Evolutionary conservation across 2,797 vertebrate genomes (phyloP).

Genomic region (Zalophus californianus): DNA sequence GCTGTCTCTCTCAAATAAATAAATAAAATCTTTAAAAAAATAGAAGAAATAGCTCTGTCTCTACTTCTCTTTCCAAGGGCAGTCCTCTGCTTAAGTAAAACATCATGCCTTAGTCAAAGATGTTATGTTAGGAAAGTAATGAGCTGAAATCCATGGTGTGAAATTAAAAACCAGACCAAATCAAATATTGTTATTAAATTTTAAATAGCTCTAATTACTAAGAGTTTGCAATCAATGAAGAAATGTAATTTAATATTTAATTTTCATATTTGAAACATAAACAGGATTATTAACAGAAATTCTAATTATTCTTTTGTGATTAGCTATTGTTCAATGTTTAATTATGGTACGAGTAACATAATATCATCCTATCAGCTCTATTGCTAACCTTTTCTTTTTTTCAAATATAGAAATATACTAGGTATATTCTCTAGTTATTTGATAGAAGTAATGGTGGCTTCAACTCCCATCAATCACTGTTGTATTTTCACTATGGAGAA

Average conservation of each 20-base stretch:
- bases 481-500: not conserved
- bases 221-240: not conserved
- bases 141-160: not conserved
- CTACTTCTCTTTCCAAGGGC: not conserved
- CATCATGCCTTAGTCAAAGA: not conserved
- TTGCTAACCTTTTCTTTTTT: not conserved
- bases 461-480: not conserved
- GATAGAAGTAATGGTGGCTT: not conserved
- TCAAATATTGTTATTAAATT: slow-evolving; percentile 4
- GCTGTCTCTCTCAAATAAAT: not conserved
- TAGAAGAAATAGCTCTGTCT: not conserved
- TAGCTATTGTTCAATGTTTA: slow-evolving; percentile 40
- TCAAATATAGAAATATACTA: not conserved
- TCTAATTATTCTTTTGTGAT: slow-evolving; percentile 3
- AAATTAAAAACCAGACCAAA: slow-evolving; percentile 34
- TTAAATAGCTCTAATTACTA: slow-evolving; percentile 40
- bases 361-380: not conserved
- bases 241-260: not conserved
- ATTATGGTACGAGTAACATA: not conserved
- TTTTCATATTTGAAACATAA: slow-evolving; percentile 35
- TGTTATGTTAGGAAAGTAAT: not conserved
- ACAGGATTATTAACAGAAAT: slow-evolving; percentile 17
- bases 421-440: not conserved
- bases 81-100: not conserved
- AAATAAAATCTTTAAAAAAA: not conserved